Evolutionary conservation across 2,797 vertebrate genomes (phyloP).

Genomic region (Typhlichthys eigenmanni): DNA sequence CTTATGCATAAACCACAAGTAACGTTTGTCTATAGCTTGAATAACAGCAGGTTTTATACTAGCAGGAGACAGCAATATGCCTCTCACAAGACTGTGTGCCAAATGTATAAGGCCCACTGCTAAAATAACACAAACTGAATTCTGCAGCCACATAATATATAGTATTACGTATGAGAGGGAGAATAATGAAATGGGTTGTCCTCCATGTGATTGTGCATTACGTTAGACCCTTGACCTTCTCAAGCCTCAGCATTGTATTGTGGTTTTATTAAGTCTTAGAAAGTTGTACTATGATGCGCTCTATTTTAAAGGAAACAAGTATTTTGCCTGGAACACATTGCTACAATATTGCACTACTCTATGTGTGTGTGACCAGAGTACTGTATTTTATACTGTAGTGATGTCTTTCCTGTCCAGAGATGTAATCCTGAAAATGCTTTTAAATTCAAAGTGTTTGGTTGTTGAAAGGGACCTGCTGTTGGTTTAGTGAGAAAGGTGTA

Average conservation of each 20-base stretch:
- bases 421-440: not conserved
- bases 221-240: conserved; percentile 14
- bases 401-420: conserved; percentile 17
- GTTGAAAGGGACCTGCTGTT: too few species aligned
- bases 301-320: not conserved
- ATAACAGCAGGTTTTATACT: not conserved
- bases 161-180: not conserved
- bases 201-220: conserved; percentile 3
- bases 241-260: conserved; percentile 20
- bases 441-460: not conserved
- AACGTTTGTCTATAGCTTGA: not conserved
- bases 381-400: conserved; percentile 26
- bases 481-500: too few species aligned
- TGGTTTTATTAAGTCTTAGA: conserved; percentile 30
- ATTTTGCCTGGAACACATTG: conserved; percentile 17
- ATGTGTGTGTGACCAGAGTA: conserved; percentile 19
- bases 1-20: conserved; percentile 5
- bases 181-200: conserved; percentile 24
- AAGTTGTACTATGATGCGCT: not conserved
- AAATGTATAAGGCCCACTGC: conserved; percentile 23
- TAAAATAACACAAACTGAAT: conserved; percentile 19
- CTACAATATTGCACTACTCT: conserved; percentile 12
- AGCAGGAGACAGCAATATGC: conserved; percentile 7
- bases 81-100: conserved; percentile 25
- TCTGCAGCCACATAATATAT: conserved; percentile 11